phyloP scores from a whole-genome alignment of 2,797 vertebrate genomes.

The Paramormyrops hopkinsi region DNA sequence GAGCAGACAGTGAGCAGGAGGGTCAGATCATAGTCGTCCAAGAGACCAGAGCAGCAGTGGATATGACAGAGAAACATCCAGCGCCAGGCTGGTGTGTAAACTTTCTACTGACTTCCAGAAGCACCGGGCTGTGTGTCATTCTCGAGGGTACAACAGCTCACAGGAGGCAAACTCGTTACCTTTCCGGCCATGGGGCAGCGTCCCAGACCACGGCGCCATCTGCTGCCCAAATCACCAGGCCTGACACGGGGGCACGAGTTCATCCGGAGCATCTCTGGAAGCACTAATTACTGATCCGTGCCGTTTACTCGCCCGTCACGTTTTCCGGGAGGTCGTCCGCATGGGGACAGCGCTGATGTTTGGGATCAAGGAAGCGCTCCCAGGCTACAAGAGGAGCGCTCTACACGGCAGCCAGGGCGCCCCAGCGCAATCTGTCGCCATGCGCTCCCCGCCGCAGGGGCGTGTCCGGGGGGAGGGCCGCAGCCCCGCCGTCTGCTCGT shows the following conservation, averaged over 20 bases:
- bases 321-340: constrained; percentile 23
- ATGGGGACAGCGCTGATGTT: constrained; percentile 56
- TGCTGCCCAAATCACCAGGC: not conserved
- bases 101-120: not conserved
- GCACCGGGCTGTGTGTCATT: not conserved
- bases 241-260: not conserved
- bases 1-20: not conserved
- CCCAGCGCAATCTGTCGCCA: constrained; percentile 39
- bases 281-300: not conserved
- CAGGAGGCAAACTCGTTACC: not conserved
- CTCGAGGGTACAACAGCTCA: not conserved
- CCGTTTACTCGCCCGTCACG: not conserved
- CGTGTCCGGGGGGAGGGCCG: constrained; percentile 34
- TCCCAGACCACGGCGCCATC: not conserved
- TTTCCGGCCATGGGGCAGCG: not conserved
- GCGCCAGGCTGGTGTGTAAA: not conserved
- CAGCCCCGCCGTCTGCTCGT: constrained; percentile 10
- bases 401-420: constrained; percentile 45
- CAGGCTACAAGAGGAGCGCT: constrained; percentile 53
- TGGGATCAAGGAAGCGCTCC: constrained; percentile 52
- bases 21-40: not conserved
- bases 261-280: not conserved
- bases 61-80: not conserved
- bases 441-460: constrained; percentile 38
- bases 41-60: not conserved